Conservation (phyloP, 2,113 vertebrate genomes). For the Syngnathus floridae region DNA sequence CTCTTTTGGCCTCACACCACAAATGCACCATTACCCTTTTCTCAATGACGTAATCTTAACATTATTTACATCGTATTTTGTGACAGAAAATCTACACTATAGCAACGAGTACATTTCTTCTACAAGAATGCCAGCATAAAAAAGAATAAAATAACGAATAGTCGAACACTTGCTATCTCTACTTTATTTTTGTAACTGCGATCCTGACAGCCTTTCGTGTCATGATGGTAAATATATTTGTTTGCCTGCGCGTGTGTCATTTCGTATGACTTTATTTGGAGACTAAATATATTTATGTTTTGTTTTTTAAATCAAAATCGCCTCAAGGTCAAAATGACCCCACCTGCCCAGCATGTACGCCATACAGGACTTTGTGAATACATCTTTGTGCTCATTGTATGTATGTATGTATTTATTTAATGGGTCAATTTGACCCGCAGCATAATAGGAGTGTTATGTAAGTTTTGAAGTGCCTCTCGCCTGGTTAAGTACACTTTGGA, state of each 20-base stretch:
- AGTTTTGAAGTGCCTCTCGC: slow-evolving; percentile 7
- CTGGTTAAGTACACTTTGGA: slow-evolving; percentile 10
- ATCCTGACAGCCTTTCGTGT: too few species aligned
- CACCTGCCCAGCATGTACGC: too few species aligned
- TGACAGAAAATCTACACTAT: neutral
- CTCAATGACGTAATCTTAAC: neutral
- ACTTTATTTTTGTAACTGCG: too few species aligned
- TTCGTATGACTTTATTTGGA: too few species aligned
- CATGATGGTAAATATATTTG: too few species aligned
- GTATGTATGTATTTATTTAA: neutral
- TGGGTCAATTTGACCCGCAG: neutral
- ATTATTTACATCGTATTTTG: neutral
- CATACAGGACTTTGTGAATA: too few species aligned
- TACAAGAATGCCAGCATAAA: neutral
- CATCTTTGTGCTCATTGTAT: too few species aligned
- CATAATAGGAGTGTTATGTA: neutral
- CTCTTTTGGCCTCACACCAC: slow-evolving; percentile 41
- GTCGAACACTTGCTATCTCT: neutral
- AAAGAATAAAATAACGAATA: neutral
- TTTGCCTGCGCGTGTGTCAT: too few species aligned
- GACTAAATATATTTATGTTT: too few species aligned
- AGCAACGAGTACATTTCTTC: too few species aligned
- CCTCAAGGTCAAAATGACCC: neutral
- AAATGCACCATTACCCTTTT: neutral
- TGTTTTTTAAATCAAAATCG: neutral